Evolutionary conservation across 2,797 vertebrate species (phyloP), one percentile per base, ranked within the genome.

Genomic region (Leptoclinus maculatus): DNA sequence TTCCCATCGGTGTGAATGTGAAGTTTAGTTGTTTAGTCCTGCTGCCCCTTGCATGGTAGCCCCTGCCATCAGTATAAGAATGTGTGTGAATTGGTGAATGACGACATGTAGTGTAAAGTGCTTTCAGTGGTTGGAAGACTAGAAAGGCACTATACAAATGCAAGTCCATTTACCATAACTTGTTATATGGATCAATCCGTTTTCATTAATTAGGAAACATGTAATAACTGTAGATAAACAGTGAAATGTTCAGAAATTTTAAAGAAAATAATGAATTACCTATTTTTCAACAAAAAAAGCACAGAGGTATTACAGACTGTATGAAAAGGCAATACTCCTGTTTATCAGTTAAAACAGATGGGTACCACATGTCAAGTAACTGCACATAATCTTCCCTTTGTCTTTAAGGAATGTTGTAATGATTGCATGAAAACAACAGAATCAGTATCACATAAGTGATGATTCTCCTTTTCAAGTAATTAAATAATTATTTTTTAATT

Each of bases 321-420:
- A 34, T 21, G 23, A 57, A 63, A 3, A 60, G 27, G 8, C 9
- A 56, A 45, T 16, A 51, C 59, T 38, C 19, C 1, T 47, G 4
- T 54, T 59, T 11, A 41, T 25, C 0, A 0, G n/a, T 47, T 54
- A 23, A 49, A 43, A 45, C 6, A 63, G 5, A 47, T 39, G 8
- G 2, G 4, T 53, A 36, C 1, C 11, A 67, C 9, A 63, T 60
- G 59, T 38, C 21, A 3, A 23, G 29, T 0, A 58, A 17, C 5
- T 66, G 11, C 10, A 13, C 0, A 1, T 53, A 16, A 39, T 23
- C 7, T 16, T 72, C 25, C 23, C 19, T 62, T 79, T 64, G 45
- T 13, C 41, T 25, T 27, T 10, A 10, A 51, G 23, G 21, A 69
- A 63, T 81, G 13, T 59, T 74, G 14, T 78, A 58, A 62, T 36